Evolutionary conservation across 2,113 vertebrate genomes (phyloP), one percentile per base, ranked within the genome.

Genomic region (Ceyx cyanopectus): DNA sequence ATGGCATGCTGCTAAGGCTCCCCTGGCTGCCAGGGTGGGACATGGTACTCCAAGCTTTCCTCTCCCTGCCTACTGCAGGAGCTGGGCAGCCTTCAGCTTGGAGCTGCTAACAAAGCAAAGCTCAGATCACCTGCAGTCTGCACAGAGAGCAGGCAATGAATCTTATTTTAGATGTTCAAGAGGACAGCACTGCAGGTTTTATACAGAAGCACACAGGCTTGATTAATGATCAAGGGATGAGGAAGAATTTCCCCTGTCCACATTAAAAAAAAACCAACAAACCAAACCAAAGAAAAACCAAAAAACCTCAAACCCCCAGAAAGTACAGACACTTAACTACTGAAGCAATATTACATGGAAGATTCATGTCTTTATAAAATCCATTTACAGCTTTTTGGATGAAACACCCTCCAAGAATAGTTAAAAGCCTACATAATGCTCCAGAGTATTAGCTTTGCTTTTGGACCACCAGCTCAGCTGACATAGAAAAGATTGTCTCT

Each of bases 391-490:
- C 48, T 73, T 96, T 91, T 93, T 91, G 87, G 89, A 94, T 4
- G 9, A 65, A 90, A 85, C 51, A 7, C 34, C 37, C 78, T 91
- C 57, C 85, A 90, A 93, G 65, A 85, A 95, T 87, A 96, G 74
- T 94, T 91, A 93, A 76, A 94, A 94, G 70, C 51, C 87, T 94
- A 74, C 81, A 94, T 95, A 94, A 96, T 89, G 30, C 91, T 93
- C 93, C n/a, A 80, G 93, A 89, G 92, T 72, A 94, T 93, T 95
- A 90, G 65, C 75, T 84, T 93, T 81, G 56, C 85, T 94, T 78
- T 85, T 94, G 91, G 86, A 93, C 88, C 91, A 97, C 81, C 88
- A 75, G 67, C 95, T 95, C 73, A 96, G 89, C 77, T 92, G 89
- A 89, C 90, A 87, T 5, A 7, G 85, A 85, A 94, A 81, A 77